Percentiles rank a stretch among this genome's conserved stretches.
Conservation (phyloP, 2,113 vertebrate species). For the Cairina moschata region DNA sequence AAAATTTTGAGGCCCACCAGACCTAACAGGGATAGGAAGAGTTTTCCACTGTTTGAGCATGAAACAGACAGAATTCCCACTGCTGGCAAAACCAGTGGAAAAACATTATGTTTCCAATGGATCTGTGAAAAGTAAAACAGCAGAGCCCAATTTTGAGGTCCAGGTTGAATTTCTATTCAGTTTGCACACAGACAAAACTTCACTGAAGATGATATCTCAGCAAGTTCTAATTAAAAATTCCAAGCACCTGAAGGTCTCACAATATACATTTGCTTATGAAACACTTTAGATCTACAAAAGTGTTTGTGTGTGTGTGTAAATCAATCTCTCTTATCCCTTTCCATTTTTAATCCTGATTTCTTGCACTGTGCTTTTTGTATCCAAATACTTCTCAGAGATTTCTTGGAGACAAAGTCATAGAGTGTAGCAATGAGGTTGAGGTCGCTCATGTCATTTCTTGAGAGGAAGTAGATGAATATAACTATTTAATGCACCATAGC, state of each 20-base stretch:
- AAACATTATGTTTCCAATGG: not conserved
- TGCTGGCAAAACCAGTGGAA: constrained; percentile 28
- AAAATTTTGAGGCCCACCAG: not conserved
- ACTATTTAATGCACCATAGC: not conserved
- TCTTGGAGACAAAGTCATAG: not conserved
- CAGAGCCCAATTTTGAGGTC: not conserved
- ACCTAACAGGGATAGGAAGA: not conserved
- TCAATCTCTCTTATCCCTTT: not conserved
- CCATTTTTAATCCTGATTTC: not conserved
- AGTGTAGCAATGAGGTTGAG: not conserved
- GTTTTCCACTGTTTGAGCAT: not conserved
- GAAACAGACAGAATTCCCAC: constrained; percentile 12
- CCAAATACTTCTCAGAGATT: not conserved
- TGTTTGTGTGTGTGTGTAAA: not conserved
- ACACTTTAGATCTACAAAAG: not conserved
- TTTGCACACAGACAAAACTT: not conserved
- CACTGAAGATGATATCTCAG: not conserved
- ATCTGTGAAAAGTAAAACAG: not conserved
- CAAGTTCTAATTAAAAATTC: not conserved
- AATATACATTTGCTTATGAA: not conserved
- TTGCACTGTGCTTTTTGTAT: not conserved
- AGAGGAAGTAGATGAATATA: not conserved
- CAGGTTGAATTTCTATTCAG: not conserved
- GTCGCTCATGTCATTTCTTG: not conserved
- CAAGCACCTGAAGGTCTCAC: not conserved